A percentile compares a stretch with the other conserved stretches of the same genome.
These are phyloP conservation scores for Carettochelys insculpta DNA, from an alignment of 2,113 vertebrate genomes.

Conservation along the genomic window DNA sequence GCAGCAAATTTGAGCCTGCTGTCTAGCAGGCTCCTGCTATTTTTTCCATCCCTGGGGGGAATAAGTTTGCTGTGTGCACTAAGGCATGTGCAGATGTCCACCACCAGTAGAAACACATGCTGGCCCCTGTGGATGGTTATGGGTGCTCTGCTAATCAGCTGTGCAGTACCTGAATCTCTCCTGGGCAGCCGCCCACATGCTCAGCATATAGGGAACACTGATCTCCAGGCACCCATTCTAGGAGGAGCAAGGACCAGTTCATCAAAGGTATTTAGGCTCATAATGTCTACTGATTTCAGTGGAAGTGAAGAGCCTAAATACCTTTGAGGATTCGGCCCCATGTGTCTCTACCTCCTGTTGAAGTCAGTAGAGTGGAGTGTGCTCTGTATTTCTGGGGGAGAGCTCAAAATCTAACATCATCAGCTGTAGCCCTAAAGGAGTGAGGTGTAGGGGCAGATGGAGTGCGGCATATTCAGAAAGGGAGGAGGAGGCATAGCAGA, in stretches of 20 bases:
- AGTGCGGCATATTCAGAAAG: background rate
- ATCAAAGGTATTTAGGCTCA: no score
- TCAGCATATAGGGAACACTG: no score
- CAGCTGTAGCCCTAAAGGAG: background rate
- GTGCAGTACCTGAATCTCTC: no score
- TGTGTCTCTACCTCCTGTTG: background rate
- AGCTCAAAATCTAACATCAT: background rate
- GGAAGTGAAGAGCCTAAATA: background rate
- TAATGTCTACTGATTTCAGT: background rate
- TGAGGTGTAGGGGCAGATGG: background rate
- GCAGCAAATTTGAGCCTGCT: background rate
- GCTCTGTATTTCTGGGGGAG: background rate
- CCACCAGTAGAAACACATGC: no score
- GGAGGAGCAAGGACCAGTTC: background rate
- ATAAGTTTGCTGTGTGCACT: no score
- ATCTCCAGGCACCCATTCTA: background rate
- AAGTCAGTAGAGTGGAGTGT: background rate
- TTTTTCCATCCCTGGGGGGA: no score
- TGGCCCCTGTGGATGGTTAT: no score
- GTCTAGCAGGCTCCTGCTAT: no score
- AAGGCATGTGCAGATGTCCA: no score
- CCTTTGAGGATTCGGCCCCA: background rate
- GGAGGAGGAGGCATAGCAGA: background rate
- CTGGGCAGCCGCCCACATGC: no score
- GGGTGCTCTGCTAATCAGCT: no score